phyloP scores from a whole-genome alignment of 2,113 vertebrate genomes.

The Eulacestoma nigropectus region DNA sequence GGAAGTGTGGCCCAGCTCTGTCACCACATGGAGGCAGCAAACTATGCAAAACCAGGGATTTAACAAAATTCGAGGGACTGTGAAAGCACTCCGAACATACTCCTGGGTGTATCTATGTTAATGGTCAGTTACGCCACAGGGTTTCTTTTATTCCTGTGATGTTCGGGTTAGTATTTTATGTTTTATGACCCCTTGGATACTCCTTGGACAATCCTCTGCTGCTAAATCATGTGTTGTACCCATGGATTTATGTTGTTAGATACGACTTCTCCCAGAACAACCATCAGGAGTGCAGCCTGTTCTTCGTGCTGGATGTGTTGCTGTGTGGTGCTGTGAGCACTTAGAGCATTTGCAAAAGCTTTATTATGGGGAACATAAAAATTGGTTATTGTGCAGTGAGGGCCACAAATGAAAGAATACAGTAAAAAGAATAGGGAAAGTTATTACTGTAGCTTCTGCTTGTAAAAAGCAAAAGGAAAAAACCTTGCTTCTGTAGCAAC shows the following conservation, averaged over 20 bases:
- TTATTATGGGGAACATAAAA: neutral
- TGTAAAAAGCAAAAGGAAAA: neutral
- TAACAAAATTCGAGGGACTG: neutral
- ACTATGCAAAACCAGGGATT: neutral
- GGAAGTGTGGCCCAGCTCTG: neutral
- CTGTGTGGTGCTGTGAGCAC: neutral
- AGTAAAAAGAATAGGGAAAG: neutral
- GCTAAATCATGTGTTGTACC: neutral
- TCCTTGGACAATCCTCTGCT: neutral
- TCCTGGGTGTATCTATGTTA: neutral
- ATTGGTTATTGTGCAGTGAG: neutral
- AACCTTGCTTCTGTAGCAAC: neutral
- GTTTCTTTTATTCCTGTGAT: neutral
- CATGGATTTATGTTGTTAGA: neutral
- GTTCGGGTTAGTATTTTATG: neutral
- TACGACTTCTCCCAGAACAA: neutral
- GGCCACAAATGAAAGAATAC: neutral
- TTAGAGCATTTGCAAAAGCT: neutral
- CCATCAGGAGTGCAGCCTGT: neutral
- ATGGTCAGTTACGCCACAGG: neutral
- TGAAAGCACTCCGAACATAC: accelerated
- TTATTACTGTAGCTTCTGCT: neutral
- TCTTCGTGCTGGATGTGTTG: neutral
- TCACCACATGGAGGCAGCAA: slow-evolving; percentile 59
- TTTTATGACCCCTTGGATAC: neutral